phyloP scores from a whole-genome alignment of 2,113 vertebrate species.

The Nyctibius bracteatus region DNA sequence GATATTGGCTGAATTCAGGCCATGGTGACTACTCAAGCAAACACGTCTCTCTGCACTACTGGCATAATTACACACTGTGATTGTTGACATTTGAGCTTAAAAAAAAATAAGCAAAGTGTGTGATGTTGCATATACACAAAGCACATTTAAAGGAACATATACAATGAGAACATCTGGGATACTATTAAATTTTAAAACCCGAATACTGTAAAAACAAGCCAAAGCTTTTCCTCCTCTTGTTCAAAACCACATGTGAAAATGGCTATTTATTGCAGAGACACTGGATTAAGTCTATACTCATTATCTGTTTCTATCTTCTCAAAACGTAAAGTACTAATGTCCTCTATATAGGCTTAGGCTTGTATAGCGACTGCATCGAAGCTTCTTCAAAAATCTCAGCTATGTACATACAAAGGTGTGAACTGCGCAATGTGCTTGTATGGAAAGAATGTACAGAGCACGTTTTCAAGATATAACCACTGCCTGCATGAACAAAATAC shows the following conservation, averaged over 20 bases:
- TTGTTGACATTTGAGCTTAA: constrained; percentile 6
- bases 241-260: neutral
- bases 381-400: neutral
- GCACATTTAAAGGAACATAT: neutral
- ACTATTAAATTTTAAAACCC: neutral
- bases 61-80: neutral
- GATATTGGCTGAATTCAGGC: neutral
- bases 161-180: neutral
- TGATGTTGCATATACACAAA: neutral
- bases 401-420: neutral
- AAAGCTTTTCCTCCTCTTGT: neutral
- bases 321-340: neutral
- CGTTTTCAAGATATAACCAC: neutral
- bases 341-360: neutral
- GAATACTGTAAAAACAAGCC: neutral
- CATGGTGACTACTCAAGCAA: neutral
- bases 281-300: neutral
- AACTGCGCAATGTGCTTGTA: neutral
- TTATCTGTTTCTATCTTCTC: neutral
- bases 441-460: neutral
- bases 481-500: neutral
- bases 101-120: neutral
- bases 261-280: neutral
- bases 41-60: neutral
- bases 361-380: neutral